phyloP scores from a whole-genome alignment of 2,888 invertebrate species.

The Pseudeuparius sepicola region DNA sequence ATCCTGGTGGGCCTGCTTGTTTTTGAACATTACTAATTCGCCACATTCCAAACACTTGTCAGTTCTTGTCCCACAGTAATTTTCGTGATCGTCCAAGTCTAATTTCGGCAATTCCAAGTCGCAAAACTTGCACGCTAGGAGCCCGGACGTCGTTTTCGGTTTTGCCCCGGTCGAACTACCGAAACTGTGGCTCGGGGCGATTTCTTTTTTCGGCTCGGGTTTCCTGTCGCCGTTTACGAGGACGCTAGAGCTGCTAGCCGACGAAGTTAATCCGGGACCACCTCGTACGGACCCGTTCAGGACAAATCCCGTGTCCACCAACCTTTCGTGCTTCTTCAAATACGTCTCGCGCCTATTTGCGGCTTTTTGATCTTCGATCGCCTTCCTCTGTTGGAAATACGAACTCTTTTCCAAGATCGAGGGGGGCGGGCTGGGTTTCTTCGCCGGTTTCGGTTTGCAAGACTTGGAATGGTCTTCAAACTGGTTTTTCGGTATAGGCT shows the following conservation, averaged over 20 bases:
- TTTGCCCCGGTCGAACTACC: constrained; percentile 2
- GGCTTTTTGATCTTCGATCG: constrained; percentile 30
- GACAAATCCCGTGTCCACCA: constrained; percentile 27
- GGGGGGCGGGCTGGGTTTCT: constrained; percentile 22
- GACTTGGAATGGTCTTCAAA: constrained; percentile 46
- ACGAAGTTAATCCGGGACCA: constrained; percentile 6
- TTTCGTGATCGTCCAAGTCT: constrained; percentile 52
- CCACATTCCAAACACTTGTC: constrained; percentile 57
- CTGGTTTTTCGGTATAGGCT: constrained; percentile 51
- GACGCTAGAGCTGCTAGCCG: constrained; percentile 4
- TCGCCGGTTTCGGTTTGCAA: constrained; percentile 39
- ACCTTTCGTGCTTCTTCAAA: constrained; percentile 26
- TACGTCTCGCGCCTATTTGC: constrained; percentile 27
- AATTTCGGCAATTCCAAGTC: constrained; percentile 52
- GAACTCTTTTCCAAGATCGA: constrained; percentile 28
- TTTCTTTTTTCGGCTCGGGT: constrained; percentile 12
- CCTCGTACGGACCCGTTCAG: constrained; percentile 20
- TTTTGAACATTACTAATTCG: constrained; percentile 60
- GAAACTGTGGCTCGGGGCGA: not conserved
- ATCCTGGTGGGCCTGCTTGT: constrained; percentile 52
- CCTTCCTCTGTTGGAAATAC: constrained; percentile 30
- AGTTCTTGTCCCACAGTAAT: constrained; percentile 62
- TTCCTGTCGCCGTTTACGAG: constrained; percentile 7
- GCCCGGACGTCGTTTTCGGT: constrained; percentile 17
- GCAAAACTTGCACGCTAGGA: constrained; percentile 55